Conservation (phyloP, 2,888 invertebrate genomes). For the Orgyia antiqua region DNA sequence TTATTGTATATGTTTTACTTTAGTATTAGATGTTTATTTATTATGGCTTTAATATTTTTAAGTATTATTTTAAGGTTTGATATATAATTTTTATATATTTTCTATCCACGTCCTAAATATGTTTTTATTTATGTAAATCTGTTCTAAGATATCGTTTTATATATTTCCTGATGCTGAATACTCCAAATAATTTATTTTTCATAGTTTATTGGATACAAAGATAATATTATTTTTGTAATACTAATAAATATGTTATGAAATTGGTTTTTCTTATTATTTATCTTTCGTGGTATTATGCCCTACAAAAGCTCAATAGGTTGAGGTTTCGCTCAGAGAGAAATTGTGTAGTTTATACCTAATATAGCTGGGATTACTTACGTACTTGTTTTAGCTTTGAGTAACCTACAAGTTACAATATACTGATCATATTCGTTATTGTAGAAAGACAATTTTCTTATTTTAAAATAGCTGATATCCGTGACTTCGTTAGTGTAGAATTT, state of each 20-base stretch:
- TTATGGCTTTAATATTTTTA: slow-evolving; percentile 67
- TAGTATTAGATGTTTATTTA: slow-evolving; percentile 33
- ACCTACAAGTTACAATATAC: too few relatives aligned
- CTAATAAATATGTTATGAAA: slow-evolving; percentile 23
- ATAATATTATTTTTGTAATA: slow-evolving; percentile 19
- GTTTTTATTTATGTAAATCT: slow-evolving; percentile 9
- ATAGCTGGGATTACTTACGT: too few relatives aligned
- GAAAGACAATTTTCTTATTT: too few relatives aligned
- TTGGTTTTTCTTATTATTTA: slow-evolving; percentile 12
- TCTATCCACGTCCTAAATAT: slow-evolving; percentile 20
- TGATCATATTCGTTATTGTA: too few relatives aligned
- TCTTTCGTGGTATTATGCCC: too few relatives aligned
- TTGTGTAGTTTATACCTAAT: too few relatives aligned
- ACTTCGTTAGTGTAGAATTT: too few relatives aligned
- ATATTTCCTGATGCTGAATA: slow-evolving; percentile 18
- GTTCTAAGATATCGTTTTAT: not conserved
- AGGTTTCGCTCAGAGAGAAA: too few relatives aligned
- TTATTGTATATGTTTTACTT: slow-evolving; percentile 37
- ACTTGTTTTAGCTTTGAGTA: too few relatives aligned
- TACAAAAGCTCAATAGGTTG: too few relatives aligned
- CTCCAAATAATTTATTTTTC: slow-evolving; percentile 11
- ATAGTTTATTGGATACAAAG: slow-evolving; percentile 9
- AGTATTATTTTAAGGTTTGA: slow-evolving; percentile 49
- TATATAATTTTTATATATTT: slow-evolving; percentile 14
- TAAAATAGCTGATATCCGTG: too few relatives aligned